These are phyloP conservation scores for Antennarius striatus DNA, from an alignment of 2,113 vertebrate species.

Conservation along the genomic window DNA sequence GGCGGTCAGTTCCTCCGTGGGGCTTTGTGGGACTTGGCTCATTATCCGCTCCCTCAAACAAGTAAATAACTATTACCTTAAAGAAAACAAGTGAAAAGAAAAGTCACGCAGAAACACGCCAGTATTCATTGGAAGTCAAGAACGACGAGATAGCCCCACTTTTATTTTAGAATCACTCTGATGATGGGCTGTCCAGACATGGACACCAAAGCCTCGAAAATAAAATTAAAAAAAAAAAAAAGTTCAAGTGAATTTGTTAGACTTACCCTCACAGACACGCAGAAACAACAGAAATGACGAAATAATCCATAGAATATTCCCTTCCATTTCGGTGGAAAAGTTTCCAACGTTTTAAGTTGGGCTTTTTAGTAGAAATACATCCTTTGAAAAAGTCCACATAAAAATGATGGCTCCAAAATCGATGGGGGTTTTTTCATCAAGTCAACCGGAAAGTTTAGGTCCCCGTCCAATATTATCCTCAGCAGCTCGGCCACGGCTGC, in stretches of 20 bases:
- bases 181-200: conserved; percentile 30
- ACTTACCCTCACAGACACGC: conserved; percentile 75
- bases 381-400: conserved; percentile 73
- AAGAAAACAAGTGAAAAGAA: not conserved
- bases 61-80: not conserved
- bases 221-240: not conserved
- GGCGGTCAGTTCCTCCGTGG: not conserved
- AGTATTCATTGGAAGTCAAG: not conserved
- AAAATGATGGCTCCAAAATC: conserved; percentile 70
- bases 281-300: conserved; percentile 72
- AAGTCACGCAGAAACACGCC: not conserved
- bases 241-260: not conserved
- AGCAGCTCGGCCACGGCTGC: conserved; percentile 77
- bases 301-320: conserved; percentile 83
- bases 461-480: conserved; percentile 72
- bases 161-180: not conserved
- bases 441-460: conserved; percentile 56
- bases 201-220: not conserved
- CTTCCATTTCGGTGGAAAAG: conserved; percentile 81
- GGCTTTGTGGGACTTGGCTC: too few species aligned
- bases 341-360: conserved; percentile 73
- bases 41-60: too few species aligned
- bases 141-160: not conserved
- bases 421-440: conserved; percentile 67
- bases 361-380: conserved; percentile 81